phyloP scores from a whole-genome alignment of 2,888 invertebrate species.

The Spisula solida region DNA sequence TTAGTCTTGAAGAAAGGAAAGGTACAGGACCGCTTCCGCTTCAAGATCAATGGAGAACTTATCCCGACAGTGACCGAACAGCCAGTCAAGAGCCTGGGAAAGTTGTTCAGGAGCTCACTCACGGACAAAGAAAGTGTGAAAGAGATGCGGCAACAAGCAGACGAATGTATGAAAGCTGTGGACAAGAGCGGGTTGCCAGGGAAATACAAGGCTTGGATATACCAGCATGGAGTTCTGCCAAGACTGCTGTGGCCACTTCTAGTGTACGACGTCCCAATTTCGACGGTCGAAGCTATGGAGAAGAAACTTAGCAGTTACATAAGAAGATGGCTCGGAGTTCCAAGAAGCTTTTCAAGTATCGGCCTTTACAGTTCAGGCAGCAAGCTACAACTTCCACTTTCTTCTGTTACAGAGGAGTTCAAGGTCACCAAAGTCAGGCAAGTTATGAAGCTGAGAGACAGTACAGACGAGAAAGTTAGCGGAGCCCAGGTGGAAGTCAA shows the following conservation, averaged over 20 bases:
- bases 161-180: not conserved
- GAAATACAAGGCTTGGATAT: not conserved
- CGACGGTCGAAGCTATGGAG: constrained; percentile 28
- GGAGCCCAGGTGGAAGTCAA: not conserved
- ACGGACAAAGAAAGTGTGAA: constrained; percentile 16
- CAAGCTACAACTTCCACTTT: not conserved
- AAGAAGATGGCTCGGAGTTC: not conserved
- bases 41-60: not conserved
- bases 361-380: not conserved
- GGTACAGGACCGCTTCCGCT: not conserved
- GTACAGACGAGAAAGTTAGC: too few relatives aligned
- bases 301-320: too few relatives aligned
- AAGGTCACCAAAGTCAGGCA: not conserved
- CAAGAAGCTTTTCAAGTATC: not conserved
- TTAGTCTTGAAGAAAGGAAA: not conserved
- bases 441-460: not conserved
- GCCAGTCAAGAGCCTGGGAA: constrained; percentile 2
- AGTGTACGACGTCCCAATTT: not conserved
- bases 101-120: constrained; percentile 24
- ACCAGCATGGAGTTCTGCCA: not conserved
- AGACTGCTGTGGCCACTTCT: not conserved
- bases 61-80: constrained; percentile 8
- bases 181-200: constrained; percentile 2
- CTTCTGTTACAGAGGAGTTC: not conserved
- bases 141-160: not conserved